Percentiles rank a stretch among this genome's conserved stretches.
phyloP scores from a whole-genome alignment of 2,888 invertebrate species.

The Iphiclides podalirius region DNA sequence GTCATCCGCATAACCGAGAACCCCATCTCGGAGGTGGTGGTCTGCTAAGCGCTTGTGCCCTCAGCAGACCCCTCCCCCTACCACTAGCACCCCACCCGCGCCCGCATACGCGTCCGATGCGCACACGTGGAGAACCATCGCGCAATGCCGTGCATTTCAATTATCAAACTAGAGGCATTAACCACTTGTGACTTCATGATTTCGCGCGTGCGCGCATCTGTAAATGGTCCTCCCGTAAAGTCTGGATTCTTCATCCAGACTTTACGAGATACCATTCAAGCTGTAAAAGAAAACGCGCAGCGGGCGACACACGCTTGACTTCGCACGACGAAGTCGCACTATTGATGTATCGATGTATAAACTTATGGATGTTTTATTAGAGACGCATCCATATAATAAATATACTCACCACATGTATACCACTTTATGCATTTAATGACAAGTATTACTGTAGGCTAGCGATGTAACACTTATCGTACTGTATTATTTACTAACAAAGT shows the following conservation, averaged over 20 bases:
- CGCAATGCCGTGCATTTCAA: no score
- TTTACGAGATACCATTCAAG: no score
- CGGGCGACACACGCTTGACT: constrained; percentile 31
- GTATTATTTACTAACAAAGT: constrained; percentile 7
- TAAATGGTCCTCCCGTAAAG: no score
- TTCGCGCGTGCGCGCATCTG: no score
- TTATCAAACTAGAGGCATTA: no score
- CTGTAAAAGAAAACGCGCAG: constrained; percentile 21
- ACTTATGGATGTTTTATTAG: constrained; percentile 47
- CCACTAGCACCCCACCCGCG: background rate
- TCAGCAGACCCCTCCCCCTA: background rate
- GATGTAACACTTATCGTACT: constrained; percentile 2
- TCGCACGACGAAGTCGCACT: constrained; percentile 35
- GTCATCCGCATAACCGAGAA: constrained; percentile 89
- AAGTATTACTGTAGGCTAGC: constrained; percentile 35
- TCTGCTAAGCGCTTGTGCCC: no score
- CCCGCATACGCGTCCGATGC: background rate
- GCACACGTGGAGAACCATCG: constrained; percentile 7
- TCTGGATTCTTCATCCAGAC: no score
- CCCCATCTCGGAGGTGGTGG: constrained; percentile 87
- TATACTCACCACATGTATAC: constrained; percentile 32
- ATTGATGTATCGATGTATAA: constrained; percentile 46
- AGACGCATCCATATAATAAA: constrained; percentile 37
- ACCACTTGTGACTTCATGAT: no score
- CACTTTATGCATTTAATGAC: constrained; percentile 37